Evolutionary conservation across 2,113 vertebrate species (phyloP), one percentile per base, ranked within the genome.

Genomic region (Pituophis catenifer): DNA sequence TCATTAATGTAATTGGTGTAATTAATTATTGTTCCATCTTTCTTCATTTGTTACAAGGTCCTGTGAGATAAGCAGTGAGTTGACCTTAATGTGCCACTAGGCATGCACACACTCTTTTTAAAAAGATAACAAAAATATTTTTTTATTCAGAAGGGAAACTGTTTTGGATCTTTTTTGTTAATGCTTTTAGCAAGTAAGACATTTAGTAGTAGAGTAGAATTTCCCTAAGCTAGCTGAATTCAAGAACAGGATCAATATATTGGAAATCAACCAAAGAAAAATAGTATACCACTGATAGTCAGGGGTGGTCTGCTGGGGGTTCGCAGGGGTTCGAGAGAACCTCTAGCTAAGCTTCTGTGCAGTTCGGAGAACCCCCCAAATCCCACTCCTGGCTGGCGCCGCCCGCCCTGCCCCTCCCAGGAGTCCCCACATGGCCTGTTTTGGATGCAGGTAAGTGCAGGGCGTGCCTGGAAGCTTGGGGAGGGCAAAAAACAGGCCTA

Each of bases 111-210:
- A 54, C 29, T n/a, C 29, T n/a, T 70, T 70, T 70, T 2, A 13
- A 15, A 65, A 94, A 94, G 90, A 87, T 17, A 48, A 65, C 54
- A 54, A 13, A 93, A 57, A 75, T 91, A 91, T 89, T 44, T 57
- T 94, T 91, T 90, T 65, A n/a, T 93, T 92, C 44, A 91, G 58
- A 92, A 92, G 44, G 3, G 9, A 89, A 92, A 44, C 55, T 55
- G 87, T 86, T 58, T 94, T 29, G 19, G 59, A 93, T 90, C 81
- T 81, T 52, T 62, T 94, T 94, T 53, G 44, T 86, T 86, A 90
- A 55, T 48, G 91, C 19, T 88, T 70, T 48, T 0, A 93, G 57
- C 85, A 93, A 52, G 86, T 19, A 44, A 52, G 81, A 26, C 2
- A 92, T 11, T 91, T 91, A 90, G 86, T 38, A 26, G 8, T 9